Evolutionary conservation across 2,797 vertebrate genomes (phyloP).

Genomic region (Etheostoma nigrum): DNA sequence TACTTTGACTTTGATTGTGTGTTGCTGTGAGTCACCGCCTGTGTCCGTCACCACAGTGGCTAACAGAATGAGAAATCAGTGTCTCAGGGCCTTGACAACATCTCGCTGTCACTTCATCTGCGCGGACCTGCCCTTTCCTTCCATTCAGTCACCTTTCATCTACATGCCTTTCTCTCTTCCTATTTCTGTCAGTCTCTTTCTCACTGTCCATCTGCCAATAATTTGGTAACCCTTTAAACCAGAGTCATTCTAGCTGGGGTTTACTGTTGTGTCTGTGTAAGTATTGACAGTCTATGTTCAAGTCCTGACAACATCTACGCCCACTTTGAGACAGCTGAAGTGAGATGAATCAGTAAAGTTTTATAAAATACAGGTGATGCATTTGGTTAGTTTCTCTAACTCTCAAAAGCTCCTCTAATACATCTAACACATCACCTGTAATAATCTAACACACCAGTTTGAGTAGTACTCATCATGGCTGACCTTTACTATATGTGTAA

Average conservation of each 20-base stretch:
- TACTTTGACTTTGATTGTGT: slow-evolving; percentile 63
- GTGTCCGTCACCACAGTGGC: slow-evolving; percentile 54
- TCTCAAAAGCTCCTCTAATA: too few species aligned
- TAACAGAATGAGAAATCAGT: slow-evolving; percentile 45
- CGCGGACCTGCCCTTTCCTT: slow-evolving; percentile 32
- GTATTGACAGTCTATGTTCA: neutral
- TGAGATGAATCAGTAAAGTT: too few species aligned
- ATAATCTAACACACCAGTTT: too few species aligned
- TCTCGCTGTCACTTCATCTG: slow-evolving; percentile 56
- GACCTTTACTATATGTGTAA: too few species aligned
- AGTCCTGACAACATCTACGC: neutral
- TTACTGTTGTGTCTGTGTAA: neutral
- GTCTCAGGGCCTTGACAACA: slow-evolving; percentile 45
- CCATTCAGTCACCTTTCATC: slow-evolving; percentile 41
- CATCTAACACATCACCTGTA: too few species aligned
- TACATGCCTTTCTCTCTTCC: neutral
- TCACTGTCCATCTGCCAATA: slow-evolving; percentile 25
- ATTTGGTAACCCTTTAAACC: slow-evolving; percentile 9
- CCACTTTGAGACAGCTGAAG: too few species aligned
- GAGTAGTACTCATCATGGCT: too few species aligned
- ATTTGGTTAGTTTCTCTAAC: too few species aligned
- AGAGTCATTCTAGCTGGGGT: neutral
- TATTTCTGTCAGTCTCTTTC: slow-evolving; percentile 21
- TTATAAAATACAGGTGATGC: too few species aligned
- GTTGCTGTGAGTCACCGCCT: slow-evolving; percentile 43